These are phyloP conservation scores for Crenichthys baileyi DNA, from an alignment of 2,797 vertebrate genomes.

Conservation along the genomic window DNA sequence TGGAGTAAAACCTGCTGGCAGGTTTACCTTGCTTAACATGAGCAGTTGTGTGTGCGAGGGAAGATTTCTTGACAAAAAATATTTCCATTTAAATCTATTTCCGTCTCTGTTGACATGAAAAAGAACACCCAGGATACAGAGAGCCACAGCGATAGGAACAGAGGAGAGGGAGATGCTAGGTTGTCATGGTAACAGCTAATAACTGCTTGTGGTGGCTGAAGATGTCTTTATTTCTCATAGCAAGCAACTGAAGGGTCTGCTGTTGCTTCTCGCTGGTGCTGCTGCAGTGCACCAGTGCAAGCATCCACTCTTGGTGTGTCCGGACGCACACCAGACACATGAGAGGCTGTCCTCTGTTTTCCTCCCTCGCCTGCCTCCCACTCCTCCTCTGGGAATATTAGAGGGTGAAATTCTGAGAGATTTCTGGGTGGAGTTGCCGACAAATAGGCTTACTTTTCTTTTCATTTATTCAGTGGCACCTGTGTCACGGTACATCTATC, in stretches of 20 bases:
- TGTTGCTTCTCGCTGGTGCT: conserved; percentile 38
- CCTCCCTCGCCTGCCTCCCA: conserved; percentile 33
- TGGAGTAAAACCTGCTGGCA: conserved; percentile 15
- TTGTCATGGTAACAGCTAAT: conserved; percentile 83
- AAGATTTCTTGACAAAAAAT: conserved; percentile 51
- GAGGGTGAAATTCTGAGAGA: conserved; percentile 43
- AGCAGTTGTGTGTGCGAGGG: conserved; percentile 20
- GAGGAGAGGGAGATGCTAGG: conserved; percentile 73
- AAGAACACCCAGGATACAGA: conserved; percentile 61
- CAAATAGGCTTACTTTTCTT: conserved; percentile 51
- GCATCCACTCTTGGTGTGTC: conserved; percentile 10
- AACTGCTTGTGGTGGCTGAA: conserved; percentile 71
- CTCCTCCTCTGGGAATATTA: conserved; percentile 38
- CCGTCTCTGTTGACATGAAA: conserved; percentile 69
- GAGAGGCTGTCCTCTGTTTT: conserved; percentile 56
- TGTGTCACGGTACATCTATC: conserved; percentile 64
- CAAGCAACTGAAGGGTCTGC: conserved; percentile 62
- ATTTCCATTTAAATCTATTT: conserved; percentile 71
- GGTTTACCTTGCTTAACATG: conserved; percentile 19
- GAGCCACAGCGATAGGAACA: conserved; percentile 62
- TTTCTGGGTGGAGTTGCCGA: conserved; percentile 43
- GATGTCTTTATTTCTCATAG: conserved; percentile 74
- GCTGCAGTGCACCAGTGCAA: conserved; percentile 38
- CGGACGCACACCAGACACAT: conserved; percentile 25
- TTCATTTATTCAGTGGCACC: conserved; percentile 52